Conservation (phyloP, 2,888 invertebrate genomes). For the Phyllotreta striolata region DNA sequence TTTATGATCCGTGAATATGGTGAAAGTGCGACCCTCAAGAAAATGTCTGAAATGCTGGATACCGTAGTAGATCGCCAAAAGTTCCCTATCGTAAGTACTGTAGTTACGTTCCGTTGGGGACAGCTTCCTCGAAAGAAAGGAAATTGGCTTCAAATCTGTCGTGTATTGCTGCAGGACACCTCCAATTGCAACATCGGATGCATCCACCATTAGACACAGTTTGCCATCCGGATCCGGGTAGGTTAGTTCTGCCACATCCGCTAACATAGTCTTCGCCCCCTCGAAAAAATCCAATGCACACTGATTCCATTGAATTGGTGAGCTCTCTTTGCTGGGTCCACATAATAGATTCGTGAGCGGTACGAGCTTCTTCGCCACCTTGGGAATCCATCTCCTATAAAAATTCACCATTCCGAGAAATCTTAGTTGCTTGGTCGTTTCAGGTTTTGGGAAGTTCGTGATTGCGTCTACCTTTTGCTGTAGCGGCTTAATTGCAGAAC, state of each 20-base stretch:
- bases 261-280: too few species aligned
- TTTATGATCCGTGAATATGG: constrained; percentile 52
- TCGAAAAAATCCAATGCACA: too few species aligned
- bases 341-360: too few species aligned
- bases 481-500: too few species aligned
- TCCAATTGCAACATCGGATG: constrained; percentile 35
- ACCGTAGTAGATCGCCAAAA: constrained; percentile 55
- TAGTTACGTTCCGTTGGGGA: constrained; percentile 46
- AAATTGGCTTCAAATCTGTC: constrained; percentile 27
- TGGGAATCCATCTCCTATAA: constrained; percentile 23
- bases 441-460: constrained; percentile 36
- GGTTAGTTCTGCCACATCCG: background rate
- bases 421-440: constrained; percentile 21
- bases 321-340: too few species aligned
- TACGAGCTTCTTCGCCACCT: constrained; percentile 7
- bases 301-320: too few species aligned
- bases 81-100: constrained; percentile 54
- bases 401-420: constrained; percentile 35
- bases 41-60: constrained; percentile 52
- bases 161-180: constrained; percentile 27
- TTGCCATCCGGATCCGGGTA: too few species aligned
- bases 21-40: constrained; percentile 54
- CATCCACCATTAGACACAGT: background rate
- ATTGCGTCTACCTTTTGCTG: constrained; percentile 36
- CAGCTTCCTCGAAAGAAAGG: constrained; percentile 28